phyloP scores from a whole-genome alignment of 1,140 invertebrate genomes.

The Bactericera cockerelli region DNA sequence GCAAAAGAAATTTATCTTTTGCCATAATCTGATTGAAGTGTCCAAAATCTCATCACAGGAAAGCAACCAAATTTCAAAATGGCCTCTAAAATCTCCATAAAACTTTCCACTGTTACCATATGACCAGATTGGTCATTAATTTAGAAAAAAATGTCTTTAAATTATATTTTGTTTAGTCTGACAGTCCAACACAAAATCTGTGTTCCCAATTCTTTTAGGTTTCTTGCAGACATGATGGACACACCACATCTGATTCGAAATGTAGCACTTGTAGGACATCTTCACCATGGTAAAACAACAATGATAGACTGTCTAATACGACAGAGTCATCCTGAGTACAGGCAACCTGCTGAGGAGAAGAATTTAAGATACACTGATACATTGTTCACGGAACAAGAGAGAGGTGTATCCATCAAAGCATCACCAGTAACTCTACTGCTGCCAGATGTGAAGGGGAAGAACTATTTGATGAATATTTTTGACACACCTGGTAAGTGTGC shows the following conservation, averaged over 20 bases:
- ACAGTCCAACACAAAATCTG: too few species aligned
- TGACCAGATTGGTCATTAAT: too few species aligned
- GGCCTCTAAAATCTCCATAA: too few species aligned
- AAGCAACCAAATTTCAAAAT: too few species aligned
- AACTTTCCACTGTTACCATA: too few species aligned
- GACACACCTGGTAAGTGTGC: conserved; percentile 78
- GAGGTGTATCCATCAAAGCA: conserved; percentile 94
- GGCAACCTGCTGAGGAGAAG: conserved; percentile 50
- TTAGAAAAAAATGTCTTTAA: too few species aligned
- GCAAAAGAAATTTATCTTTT: too few species aligned
- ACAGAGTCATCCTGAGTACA: conserved; percentile 87
- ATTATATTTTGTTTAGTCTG: too few species aligned
- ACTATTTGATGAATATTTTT: conserved; percentile 88
- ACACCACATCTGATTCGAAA: conserved; percentile 88
- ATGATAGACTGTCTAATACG: conserved; percentile 94
- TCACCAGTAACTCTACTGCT: conserved; percentile 88
- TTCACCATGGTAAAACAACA: conserved; percentile 98
- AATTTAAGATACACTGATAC: conserved; percentile 90
- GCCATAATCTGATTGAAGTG: too few species aligned
- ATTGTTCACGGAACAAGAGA: conserved; percentile 92
- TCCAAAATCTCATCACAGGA: too few species aligned
- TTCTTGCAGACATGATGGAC: conserved; percentile 95
- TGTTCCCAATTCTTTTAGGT: conserved; percentile 36
- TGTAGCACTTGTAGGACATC: conserved; percentile 87
- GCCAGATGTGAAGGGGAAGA: conserved; percentile 87